These are phyloP conservation scores for Pachliopta kotzebuea DNA, from an alignment of 2,888 invertebrate genomes.

Conservation along the genomic window DNA sequence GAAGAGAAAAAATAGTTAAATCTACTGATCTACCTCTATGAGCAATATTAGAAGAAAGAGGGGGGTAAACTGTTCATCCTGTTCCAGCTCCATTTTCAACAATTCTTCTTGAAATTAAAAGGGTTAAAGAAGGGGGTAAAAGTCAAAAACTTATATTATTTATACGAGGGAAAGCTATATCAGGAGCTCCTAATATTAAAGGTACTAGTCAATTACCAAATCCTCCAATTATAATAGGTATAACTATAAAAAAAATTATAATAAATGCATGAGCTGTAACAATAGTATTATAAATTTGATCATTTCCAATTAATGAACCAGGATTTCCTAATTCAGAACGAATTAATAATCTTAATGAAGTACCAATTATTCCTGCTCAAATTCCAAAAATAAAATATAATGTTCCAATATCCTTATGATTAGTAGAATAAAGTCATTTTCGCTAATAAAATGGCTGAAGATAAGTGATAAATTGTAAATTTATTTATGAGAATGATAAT, in stretches of 20 bases:
- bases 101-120: conserved; percentile 13
- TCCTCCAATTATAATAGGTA: conserved; percentile 3
- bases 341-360: conserved; percentile 4
- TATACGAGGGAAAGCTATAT: conserved; percentile 6
- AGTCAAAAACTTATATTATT: conserved; percentile 14
- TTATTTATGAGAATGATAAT: no score
- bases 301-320: no score
- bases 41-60: conserved; percentile 65
- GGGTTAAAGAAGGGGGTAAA: conserved; percentile 5
- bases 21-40: conserved; percentile 86
- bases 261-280: conserved; percentile 2
- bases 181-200: conserved; percentile 10
- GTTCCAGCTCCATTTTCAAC: conserved; percentile 70
- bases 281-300: background rate
- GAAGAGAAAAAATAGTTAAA: conserved; percentile 87
- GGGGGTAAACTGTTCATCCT: conserved; percentile 53
- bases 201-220: conserved; percentile 8
- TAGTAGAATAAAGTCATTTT: no score
- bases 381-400: conserved; percentile 91
- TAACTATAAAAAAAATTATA: conserved; percentile 1
- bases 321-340: conserved; percentile 69
- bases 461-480: no score
- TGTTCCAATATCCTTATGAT: conserved; percentile 77
- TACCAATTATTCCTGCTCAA: conserved; percentile 86
- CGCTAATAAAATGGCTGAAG: no score